A percentile compares a stretch with the other conserved stretches of the same genome.
These are phyloP conservation scores for Calidris pygmaea DNA, from an alignment of 2,113 vertebrate species.

Conservation along the genomic window DNA sequence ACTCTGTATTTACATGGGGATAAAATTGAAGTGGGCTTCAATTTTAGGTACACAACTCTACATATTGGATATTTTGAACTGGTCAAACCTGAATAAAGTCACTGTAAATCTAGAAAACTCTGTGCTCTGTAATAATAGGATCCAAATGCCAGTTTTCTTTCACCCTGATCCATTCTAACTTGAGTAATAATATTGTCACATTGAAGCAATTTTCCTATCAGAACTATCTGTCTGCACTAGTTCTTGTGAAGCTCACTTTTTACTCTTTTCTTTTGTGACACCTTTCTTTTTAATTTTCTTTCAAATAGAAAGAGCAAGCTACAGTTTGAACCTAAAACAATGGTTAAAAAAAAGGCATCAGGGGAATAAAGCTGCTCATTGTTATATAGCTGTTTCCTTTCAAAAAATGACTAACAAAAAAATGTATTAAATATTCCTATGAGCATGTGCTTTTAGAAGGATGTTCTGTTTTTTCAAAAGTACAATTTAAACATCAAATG, in stretches of 20 bases:
- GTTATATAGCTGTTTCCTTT: neutral
- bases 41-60: neutral
- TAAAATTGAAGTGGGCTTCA: neutral
- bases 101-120: neutral
- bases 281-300: neutral
- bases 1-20: neutral
- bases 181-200: neutral
- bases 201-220: neutral
- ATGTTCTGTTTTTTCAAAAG: neutral
- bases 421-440: neutral
- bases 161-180: neutral
- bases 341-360: neutral
- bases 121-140: neutral
- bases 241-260: neutral
- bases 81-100: neutral
- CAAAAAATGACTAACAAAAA: neutral
- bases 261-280: neutral
- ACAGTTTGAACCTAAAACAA: neutral
- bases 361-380: neutral
- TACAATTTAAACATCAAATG: neutral
- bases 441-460: neutral
- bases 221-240: neutral
- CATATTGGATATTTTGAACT: neutral
- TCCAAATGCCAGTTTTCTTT: neutral
- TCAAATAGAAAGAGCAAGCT: neutral